Base-by-base conservation (phyloP, 92 coral and sea anemone species). In the Pocillopora meandrina region DNA sequence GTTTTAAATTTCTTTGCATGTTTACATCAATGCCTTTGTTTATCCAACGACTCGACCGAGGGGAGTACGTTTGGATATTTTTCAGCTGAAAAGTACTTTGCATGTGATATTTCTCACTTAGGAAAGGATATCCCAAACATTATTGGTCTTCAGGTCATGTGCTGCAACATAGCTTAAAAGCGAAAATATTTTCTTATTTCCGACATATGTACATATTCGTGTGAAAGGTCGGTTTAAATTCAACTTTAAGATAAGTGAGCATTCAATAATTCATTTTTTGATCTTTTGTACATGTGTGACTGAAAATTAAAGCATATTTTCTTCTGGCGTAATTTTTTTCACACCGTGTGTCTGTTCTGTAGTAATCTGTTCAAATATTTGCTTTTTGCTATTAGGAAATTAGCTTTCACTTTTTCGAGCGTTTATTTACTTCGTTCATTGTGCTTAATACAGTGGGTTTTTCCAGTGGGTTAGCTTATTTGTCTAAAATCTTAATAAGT, bases 381-480 rank as follows among this genome's bases (percentile, higher is more conserved):
- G 61, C 85, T 2, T 60, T 68, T 49, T 14, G 34, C 49, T 58
- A 34, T 68, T 69, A 57, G 75, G 23, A 26, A 80, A 68, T 80
- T 69, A 34, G 68, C 42, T 70, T 68, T 70, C 19, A 36, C 74
- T 70, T 36, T 33, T 68, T 33, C 73, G 7, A 34, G 47, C 60
- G 10, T 23, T 42, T 63, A 71, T 78, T 69, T 80, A n/a, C 14
- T 55, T 49, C 74, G 63, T 52, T 21, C 47, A 58, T 15, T 56
- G 52, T 56, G 67, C 34, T 70, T 21, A 33, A 61, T 76, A 55
- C 19, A 61, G 47, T 19, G 16, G 52, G 9, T 76, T 57, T 76
- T 58, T 76, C 7, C 49, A 42, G 68, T 33, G 69, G 69, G 56
- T 18, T 16, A 80, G 15, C 20, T 57, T 57, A 80, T 80, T 71